Conservation (phyloP, 2,888 invertebrate species). For the Archips crataeganus region DNA sequence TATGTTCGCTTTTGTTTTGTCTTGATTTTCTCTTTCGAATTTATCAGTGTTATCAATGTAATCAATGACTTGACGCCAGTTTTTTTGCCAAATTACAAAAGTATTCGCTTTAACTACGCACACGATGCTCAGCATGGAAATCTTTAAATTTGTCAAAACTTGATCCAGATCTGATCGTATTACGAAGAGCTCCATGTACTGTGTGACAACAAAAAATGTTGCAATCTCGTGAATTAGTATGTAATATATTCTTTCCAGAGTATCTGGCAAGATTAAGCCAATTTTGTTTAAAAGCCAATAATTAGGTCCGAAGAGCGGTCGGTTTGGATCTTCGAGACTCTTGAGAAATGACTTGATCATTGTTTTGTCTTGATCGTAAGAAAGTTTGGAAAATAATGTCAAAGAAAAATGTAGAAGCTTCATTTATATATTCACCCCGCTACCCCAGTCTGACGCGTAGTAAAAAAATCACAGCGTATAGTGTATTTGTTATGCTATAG, state of each 20-base stretch:
- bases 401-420: background rate
- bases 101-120: conserved; percentile 68
- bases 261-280: conserved; percentile 66
- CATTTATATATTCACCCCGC: conserved; percentile 43
- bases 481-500: conserved; percentile 11
- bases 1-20: conserved; percentile 55
- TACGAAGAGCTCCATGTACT: conserved; percentile 69
- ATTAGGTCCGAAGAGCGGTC: conserved; percentile 69
- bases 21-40: conserved; percentile 62
- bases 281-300: conserved; percentile 64
- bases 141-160: conserved; percentile 71
- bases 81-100: conserved; percentile 66
- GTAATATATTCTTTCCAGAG: conserved; percentile 50
- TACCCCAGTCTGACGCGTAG: conserved; percentile 33
- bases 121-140: conserved; percentile 74
- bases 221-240: conserved; percentile 63
- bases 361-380: conserved; percentile 27
- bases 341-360: conserved; percentile 58
- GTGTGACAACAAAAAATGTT: conserved; percentile 65
- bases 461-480: conserved; percentile 16
- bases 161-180: conserved; percentile 67
- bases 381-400: conserved; percentile 35
- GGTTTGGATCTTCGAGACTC: conserved; percentile 61
- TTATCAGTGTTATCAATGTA: conserved; percentile 70
- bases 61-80: conserved; percentile 66